Conservation (phyloP, 1,140 invertebrate genomes). For the Gonioctena quinquepunctata region DNA sequence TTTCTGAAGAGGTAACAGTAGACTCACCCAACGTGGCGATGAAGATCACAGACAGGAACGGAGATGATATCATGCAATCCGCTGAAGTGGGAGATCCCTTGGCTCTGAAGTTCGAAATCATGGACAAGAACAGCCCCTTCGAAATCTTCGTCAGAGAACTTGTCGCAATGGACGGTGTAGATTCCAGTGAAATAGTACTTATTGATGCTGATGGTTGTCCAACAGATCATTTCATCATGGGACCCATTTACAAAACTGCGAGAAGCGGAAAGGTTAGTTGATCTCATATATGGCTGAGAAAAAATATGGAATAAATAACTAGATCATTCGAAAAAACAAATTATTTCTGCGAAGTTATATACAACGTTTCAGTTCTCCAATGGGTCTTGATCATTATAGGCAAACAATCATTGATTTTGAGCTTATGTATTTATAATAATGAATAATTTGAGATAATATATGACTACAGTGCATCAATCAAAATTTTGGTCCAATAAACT, state of each 20-base stretch:
- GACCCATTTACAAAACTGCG: conserved; percentile 80
- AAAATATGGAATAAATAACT: too few species aligned
- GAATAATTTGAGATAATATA: too few species aligned
- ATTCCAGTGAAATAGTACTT: conserved; percentile 88
- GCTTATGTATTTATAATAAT: too few species aligned
- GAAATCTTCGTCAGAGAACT: conserved; percentile 93
- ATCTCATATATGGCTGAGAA: too few species aligned
- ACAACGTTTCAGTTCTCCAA: too few species aligned
- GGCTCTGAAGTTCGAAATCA: conserved; percentile 88
- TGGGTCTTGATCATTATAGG: too few species aligned
- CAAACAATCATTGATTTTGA: too few species aligned
- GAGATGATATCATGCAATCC: conserved; percentile 77
- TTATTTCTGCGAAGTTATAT: too few species aligned
- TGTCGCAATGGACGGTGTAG: conserved; percentile 91
- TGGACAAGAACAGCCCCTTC: conserved; percentile 89
- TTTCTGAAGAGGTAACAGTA: conserved; percentile 84
- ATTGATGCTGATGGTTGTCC: conserved; percentile 92
- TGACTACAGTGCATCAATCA: too few species aligned
- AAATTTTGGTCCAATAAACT: too few species aligned
- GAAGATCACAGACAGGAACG: conserved; percentile 87
- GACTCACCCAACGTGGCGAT: conserved; percentile 93
- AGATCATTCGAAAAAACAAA: too few species aligned
- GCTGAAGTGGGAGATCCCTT: conserved; percentile 88
- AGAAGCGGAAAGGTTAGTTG: conserved; percentile 70
- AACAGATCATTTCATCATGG: conserved; percentile 92